Base-by-base conservation (phyloP, 2,888 invertebrate species). In the Gortyna flavago region DNA sequence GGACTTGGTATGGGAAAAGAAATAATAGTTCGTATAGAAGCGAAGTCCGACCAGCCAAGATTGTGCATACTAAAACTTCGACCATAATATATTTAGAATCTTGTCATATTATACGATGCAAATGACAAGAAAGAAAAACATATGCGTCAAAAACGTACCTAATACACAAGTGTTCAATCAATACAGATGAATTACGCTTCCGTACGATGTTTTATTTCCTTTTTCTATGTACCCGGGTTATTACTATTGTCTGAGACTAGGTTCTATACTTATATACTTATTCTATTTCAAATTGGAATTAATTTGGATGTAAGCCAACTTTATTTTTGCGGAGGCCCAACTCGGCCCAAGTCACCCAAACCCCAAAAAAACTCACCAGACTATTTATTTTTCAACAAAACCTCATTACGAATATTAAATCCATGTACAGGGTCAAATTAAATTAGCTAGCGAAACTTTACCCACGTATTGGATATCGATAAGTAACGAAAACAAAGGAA, bases 291-390 rank as follows among this genome's bases (percentile, higher is more conserved):
- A 62, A 25, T 32, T 32, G 32, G 51, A n/a, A 64, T 77, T 64
- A 0, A n/a, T 62, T 75, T 75, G 44, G 59, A 73, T 32, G 57
- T 18, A 8, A 29, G 74, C 75, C 57, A 59, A 59, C 2, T 59
- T 59, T 35, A 57, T 44, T 59, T 35, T 48, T 25, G 9, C 54
- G 54, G 54, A 3, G 3, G 54, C 25, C 4, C 25, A 54, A 11
- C 25, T 25, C 4, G 3, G 54, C 25, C 4, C 25, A 54, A 11
- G 54, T 25, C 54, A 54, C 25, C 51, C 51, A 54, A 25, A 51
- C 51, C 9, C 9, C 9, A 54, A 54, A 21, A 25, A 54, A 54
- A 25, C 9, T 48, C 9, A 25, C 9, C 25, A 54, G 54, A 25
- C 54, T 44, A 44, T 44, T 44, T 4, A 54, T 54, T 54, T 54